Conservation (phyloP, 1,140 invertebrate genomes). For the Homarus americanus region DNA sequence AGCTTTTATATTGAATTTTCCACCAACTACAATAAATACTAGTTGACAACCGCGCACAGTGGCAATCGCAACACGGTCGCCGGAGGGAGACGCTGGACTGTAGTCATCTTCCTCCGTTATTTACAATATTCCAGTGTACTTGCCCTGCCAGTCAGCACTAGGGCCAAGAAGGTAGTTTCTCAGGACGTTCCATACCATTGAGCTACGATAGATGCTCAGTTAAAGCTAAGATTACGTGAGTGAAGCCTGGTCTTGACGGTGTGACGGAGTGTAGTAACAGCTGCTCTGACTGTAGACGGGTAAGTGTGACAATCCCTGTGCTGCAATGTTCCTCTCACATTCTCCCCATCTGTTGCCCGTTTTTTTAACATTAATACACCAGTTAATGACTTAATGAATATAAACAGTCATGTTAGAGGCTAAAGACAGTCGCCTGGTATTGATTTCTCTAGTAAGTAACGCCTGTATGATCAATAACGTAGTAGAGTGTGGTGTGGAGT, state of each 20-base stretch:
- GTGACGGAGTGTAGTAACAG: conserved; percentile 4
- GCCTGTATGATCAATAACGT: no score
- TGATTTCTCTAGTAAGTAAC: no score
- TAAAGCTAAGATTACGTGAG: not conserved
- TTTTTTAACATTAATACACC: no score
- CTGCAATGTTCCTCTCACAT: not conserved
- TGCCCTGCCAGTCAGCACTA: not conserved
- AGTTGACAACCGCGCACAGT: conserved; percentile 12
- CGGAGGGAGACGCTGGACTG: not conserved
- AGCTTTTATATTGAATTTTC: not conserved
- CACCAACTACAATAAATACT: not conserved
- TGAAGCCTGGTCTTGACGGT: not conserved
- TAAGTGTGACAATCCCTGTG: not conserved
- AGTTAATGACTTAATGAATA: no score
- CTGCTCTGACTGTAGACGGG: not conserved
- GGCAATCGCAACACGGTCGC: not conserved
- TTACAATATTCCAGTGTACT: not conserved
- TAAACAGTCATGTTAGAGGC: no score
- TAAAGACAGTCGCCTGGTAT: no score
- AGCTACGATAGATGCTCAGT: not conserved
- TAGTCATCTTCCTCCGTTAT: not conserved
- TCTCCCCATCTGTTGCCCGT: no score
- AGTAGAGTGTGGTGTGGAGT: no score
- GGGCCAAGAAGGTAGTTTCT: not conserved
- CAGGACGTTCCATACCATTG: not conserved